phyloP scores from a whole-genome alignment of 2,113 vertebrate species.

The Larimichthys crocea region DNA sequence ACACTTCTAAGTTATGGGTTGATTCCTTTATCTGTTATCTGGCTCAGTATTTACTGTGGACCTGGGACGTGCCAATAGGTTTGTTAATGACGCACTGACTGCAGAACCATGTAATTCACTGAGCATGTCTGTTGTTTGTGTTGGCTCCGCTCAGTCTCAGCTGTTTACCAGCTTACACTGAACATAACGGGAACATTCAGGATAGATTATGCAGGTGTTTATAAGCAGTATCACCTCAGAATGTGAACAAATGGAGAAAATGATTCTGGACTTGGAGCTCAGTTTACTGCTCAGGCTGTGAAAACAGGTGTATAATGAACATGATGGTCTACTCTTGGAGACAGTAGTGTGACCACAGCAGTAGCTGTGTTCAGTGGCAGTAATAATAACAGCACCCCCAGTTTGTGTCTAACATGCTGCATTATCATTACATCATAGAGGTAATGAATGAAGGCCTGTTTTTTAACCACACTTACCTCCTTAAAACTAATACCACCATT shows the following conservation, averaged over 20 bases:
- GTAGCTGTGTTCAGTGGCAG: no score
- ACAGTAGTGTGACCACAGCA: not conserved
- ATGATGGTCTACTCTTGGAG: no score
- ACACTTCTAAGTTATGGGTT: no score
- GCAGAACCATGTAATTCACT: not conserved
- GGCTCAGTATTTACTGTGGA: no score
- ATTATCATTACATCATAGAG: not conserved
- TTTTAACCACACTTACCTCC: not conserved
- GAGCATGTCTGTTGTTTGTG: not conserved
- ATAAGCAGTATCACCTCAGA: not conserved
- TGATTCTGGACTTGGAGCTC: not conserved
- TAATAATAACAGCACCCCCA: not conserved
- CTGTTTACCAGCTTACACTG: not conserved
- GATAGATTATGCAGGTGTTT: not conserved
- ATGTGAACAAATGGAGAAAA: no score
- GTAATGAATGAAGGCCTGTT: no score
- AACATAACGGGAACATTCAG: not conserved
- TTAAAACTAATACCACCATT: not conserved
- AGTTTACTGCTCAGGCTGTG: not conserved
- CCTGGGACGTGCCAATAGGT: not conserved
- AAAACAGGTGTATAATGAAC: no score
- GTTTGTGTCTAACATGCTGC: not conserved
- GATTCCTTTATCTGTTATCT: not conserved
- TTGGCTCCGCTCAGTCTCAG: conserved; percentile 10
- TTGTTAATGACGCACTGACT: not conserved